Conservation (phyloP, 2,113 vertebrate species). For the Vireo altiloquus region DNA sequence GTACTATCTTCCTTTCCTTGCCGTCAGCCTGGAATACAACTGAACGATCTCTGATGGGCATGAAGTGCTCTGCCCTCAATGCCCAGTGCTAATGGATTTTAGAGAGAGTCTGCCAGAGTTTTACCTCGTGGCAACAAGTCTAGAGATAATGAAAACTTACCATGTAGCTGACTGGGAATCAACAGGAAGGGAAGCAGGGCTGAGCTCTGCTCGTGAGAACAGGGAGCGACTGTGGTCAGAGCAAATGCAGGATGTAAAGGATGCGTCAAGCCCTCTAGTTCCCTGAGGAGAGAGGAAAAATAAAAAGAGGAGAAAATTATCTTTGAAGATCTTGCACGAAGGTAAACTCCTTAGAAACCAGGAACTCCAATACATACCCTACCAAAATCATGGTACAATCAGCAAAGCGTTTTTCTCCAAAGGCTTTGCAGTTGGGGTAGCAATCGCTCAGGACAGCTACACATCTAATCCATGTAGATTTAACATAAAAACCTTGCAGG, state of each 20-base stretch:
- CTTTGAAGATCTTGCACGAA: neutral
- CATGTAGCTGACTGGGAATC: slow-evolving; percentile 52
- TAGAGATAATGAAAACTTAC: slow-evolving; percentile 61
- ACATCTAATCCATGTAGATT: neutral
- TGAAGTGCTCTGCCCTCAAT: slow-evolving; percentile 34
- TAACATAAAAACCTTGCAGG: neutral
- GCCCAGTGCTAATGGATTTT: slow-evolving; percentile 60
- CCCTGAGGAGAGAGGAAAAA: neutral
- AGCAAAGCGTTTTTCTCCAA: neutral
- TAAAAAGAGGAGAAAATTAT: neutral
- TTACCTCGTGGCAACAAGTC: slow-evolving; percentile 44
- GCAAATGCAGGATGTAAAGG: slow-evolving; percentile 53
- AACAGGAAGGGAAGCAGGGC: slow-evolving; percentile 50
- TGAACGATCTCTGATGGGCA: slow-evolving; percentile 43
- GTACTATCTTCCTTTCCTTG: slow-evolving; percentile 27
- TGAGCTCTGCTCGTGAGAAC: slow-evolving; percentile 43
- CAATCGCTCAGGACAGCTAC: neutral
- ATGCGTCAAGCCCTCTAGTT: slow-evolving; percentile 37
- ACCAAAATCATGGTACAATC: neutral
- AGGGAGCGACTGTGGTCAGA: slow-evolving; percentile 42
- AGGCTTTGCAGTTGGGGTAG: neutral
- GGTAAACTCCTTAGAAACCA: neutral
- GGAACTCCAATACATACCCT: neutral
- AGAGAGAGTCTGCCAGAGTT: slow-evolving; percentile 22
- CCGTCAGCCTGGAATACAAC: slow-evolving; percentile 35